Evolutionary conservation across 2,113 vertebrate genomes (phyloP).

Genomic region (Crocuta crocuta): DNA sequence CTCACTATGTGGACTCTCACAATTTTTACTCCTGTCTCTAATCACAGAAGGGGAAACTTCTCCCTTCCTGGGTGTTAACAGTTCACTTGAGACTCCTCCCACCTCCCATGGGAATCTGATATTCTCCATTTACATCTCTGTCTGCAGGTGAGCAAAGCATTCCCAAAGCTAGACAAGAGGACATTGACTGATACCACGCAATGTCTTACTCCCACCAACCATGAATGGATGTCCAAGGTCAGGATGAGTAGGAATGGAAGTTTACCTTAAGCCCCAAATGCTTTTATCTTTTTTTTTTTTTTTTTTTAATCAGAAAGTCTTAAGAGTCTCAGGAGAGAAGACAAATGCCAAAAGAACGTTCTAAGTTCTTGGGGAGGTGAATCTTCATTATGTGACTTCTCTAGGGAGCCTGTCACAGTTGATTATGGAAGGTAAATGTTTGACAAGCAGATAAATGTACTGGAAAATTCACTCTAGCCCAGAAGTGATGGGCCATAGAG

Average conservation of each 20-base stretch:
- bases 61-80: neutral
- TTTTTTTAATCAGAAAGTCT: neutral
- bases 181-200: neutral
- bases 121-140: neutral
- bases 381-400: neutral
- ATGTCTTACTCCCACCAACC: neutral
- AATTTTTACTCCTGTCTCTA: neutral
- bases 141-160: neutral
- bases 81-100: neutral
- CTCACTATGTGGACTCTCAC: neutral
- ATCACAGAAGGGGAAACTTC: neutral
- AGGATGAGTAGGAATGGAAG: neutral
- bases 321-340: neutral
- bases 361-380: neutral
- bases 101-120: neutral
- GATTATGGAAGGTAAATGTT: neutral
- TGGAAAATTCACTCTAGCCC: neutral
- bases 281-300: neutral
- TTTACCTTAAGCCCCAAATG: neutral
- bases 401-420: neutral
- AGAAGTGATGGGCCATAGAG: neutral
- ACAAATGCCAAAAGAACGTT: neutral
- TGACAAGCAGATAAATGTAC: neutral
- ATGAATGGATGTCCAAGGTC: neutral
- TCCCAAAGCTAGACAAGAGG: neutral